Evolutionary conservation across 2,113 vertebrate species (phyloP), one percentile per base, ranked within the genome.

Genomic region (Pholis gunnellus): DNA sequence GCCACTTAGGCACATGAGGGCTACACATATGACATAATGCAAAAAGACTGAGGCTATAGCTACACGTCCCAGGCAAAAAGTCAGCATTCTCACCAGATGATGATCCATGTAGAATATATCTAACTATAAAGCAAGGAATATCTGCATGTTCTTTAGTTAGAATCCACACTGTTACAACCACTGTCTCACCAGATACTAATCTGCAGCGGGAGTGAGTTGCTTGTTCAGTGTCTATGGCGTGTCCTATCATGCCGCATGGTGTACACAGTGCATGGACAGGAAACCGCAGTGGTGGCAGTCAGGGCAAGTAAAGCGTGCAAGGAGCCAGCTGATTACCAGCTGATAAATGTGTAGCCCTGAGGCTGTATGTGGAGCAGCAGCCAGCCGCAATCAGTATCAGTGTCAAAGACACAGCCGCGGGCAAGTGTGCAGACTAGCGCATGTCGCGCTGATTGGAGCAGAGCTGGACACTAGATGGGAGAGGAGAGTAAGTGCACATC

Each of bases 371-470:
- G 76, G 52, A 81, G 74, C 84, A 34, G 78, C 78, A 89, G 84
- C 82, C 89, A 90, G 80, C 72, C 70, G 34, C 81, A 86, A 90
- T 89, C 89, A 88, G 82, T 88, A 68, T 90, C 83, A 91, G 78
- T 48, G 52, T 89, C 72, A 83, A 72, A 83, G 85, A 80, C 72
- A 74, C 64, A n/a, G 79, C 89, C 69, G 40, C 71, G 2, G 70
- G 79, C 63, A 0, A 54, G 36, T 6, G 63, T 22, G 74, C 77
- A 11, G 66, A 31, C 68, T 31, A 75, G 69, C 5, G 22, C 65
- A 3, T 14, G 61, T 59, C 44, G 75, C 29, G 66, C 78, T 67
- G 77, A 79, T 64, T 64, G 59, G 79, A 78, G 72, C 75, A 13
- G 46, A 79, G 70, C 54, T 0, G 77, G 68, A 79, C 78, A 65